Conservation (phyloP, 2,113 vertebrate species). For the Grantiella picta region DNA sequence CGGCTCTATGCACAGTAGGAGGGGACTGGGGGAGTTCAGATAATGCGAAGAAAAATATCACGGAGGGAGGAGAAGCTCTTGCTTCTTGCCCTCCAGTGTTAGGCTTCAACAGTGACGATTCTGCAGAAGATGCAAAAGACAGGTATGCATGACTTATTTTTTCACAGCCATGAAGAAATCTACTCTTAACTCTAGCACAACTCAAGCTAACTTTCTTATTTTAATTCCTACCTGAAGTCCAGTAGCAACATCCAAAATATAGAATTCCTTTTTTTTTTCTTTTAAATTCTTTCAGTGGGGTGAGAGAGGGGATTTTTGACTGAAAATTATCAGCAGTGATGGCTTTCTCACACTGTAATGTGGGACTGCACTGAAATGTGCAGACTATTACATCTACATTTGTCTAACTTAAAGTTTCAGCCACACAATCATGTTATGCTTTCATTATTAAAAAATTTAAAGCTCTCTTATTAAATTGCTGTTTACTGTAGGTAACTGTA, state of each 20-base stretch:
- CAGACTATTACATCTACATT: not conserved
- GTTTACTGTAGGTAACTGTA: not conserved
- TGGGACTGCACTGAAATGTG: not conserved
- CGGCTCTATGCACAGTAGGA: conserved; percentile 26
- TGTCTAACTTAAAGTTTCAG: not conserved
- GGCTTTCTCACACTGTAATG: not conserved
- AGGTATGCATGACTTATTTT: not conserved
- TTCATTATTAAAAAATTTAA: not conserved
- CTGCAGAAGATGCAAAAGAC: not conserved
- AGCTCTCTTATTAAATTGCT: not conserved
- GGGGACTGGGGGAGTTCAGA: not conserved
- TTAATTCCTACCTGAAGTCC: not conserved
- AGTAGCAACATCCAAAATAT: not conserved
- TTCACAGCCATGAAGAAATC: not conserved
- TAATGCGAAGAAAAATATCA: not conserved
- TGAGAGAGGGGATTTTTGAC: not conserved
- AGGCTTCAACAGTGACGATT: not conserved
- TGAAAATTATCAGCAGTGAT: not conserved
- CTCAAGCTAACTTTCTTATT: not conserved
- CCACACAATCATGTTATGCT: not conserved
- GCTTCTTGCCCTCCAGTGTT: not conserved
- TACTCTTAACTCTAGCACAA: not conserved
- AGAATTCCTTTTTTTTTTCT: not conserved
- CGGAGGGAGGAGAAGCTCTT: not conserved
- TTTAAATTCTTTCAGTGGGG: not conserved